Evolutionary conservation across 2,113 vertebrate genomes (phyloP), one percentile per base, ranked within the genome.

Genomic region (Tauraco erythrolophus): DNA sequence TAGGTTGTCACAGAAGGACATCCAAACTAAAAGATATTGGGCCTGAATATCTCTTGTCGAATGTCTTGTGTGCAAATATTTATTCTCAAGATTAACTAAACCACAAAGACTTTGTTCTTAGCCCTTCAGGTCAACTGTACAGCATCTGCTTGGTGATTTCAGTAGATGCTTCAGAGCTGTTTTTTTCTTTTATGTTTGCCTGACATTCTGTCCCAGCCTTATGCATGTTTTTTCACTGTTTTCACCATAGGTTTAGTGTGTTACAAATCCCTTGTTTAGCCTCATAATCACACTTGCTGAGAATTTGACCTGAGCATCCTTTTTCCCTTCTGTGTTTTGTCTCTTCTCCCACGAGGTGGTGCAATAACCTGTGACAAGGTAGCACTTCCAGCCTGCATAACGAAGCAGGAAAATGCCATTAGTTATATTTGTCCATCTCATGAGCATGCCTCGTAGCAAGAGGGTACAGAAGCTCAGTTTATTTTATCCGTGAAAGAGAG

Each of bases 291-390:
- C 15, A 22, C 17, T 56, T 43, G 35, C 39, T 74, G 54, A 39
- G 51, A 65, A 21, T 61, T 35, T 5, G 43, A 50, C 9, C 1
- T n/a, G n/a, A 21, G 41, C 24, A 56, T 45, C 48, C 13, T 30
- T 28, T 62, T 37, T 16, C 7, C 41, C 4, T 58, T 17, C 35
- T 23, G 58, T 19, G 46, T 77, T 58, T 62, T 64, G 30, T n/a
- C 35, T 43, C 18, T 77, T 81, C 30, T 64, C 57, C 94, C 96
- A 92, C 94, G 54, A 78, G 94, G 51, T 95, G 94, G 92, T 90
- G 96, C 90, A 78, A 75, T 41, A 84, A 33, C 2, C 74, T 75
- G 66, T 8, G 35, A 46, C 50, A 92, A 78, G 41, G 56, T 21
- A 35, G 6, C 16, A 0, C 15, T 66, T 14, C 56, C 41, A 66